Evolutionary conservation across 2,797 vertebrate genomes (phyloP).

Genomic region (Hybognathus amarus): DNA sequence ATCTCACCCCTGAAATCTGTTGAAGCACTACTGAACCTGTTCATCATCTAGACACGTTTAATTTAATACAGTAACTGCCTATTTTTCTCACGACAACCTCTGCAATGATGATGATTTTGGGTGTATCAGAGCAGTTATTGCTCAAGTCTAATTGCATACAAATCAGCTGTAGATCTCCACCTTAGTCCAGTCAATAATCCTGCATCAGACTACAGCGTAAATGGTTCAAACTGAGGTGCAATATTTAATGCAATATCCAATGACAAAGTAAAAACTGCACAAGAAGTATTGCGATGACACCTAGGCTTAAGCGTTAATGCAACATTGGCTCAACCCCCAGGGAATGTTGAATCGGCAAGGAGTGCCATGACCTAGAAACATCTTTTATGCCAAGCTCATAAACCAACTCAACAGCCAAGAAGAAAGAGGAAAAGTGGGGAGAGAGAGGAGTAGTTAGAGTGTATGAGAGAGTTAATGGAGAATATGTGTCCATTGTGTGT

Average conservation of each 20-base stretch:
- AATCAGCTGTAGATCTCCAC: neutral
- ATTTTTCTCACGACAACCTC: conserved; percentile 3
- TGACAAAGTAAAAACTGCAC: conserved; percentile 3
- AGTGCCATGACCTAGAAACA: conserved; percentile 75
- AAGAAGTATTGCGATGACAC: conserved; percentile 14
- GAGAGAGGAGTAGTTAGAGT: neutral
- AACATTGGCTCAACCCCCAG: conserved; percentile 25
- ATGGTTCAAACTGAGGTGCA: neutral
- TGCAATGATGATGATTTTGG: neutral
- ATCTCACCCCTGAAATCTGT: neutral
- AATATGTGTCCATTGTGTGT: neutral
- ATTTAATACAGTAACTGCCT: neutral
- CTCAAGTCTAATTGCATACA: conserved; percentile 24
- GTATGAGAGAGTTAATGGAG: neutral
- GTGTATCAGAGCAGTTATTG: conserved; percentile 16
- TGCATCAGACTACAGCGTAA: neutral
- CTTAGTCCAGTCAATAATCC: neutral
- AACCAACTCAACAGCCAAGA: conserved; percentile 60
- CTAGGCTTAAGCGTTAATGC: conserved; percentile 24
- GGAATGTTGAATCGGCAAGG: conserved; percentile 31
- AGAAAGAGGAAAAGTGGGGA: conserved; percentile 9
- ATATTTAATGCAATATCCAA: conserved; percentile 7
- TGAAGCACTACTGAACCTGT: neutral
- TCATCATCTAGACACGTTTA: neutral
- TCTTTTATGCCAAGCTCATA: conserved; percentile 64